Evolutionary conservation across 2,113 vertebrate genomes (phyloP).

Genomic region (Nerophis lumbriciformis): DNA sequence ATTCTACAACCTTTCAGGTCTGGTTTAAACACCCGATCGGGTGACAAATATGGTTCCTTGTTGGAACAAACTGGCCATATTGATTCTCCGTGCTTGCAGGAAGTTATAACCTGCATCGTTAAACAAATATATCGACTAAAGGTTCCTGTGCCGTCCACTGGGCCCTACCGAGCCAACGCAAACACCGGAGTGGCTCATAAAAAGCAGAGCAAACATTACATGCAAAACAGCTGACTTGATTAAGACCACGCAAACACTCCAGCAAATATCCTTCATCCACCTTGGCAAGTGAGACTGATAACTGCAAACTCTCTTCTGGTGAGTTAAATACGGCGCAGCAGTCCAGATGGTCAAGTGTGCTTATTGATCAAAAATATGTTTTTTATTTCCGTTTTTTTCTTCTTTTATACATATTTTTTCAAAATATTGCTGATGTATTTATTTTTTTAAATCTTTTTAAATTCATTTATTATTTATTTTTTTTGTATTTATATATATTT

Average conservation of each 20-base stretch:
- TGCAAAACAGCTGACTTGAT: slow-evolving; percentile 26
- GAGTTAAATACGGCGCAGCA: slow-evolving; percentile 10
- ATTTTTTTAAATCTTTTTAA: too few relatives aligned
- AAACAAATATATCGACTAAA: not conserved
- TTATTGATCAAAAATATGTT: too few relatives aligned
- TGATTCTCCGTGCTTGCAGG: not conserved
- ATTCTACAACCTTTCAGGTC: too few relatives aligned
- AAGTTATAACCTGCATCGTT: slow-evolving; percentile 2
- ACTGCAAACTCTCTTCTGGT: slow-evolving; percentile 9
- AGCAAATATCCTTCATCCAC: slow-evolving; percentile 29
- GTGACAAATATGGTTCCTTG: too few relatives aligned
- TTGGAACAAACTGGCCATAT: not conserved
- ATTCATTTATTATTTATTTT: too few relatives aligned
- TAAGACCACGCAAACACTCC: slow-evolving; percentile 28
- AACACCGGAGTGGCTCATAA: slow-evolving; percentile 28
- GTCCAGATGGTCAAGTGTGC: not conserved
- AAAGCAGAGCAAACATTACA: slow-evolving; percentile 36
- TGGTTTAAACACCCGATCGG: too few relatives aligned
- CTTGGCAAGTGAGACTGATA: slow-evolving; percentile 16
- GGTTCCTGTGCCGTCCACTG: too few relatives aligned
- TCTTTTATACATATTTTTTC: not conserved
- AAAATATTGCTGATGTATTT: too few relatives aligned
- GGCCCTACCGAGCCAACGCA: slow-evolving; percentile 6
- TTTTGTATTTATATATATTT: too few relatives aligned
- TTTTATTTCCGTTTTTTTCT: too few relatives aligned